Conservation (phyloP, 2,113 vertebrate genomes). For the Donacobius atricapilla region DNA sequence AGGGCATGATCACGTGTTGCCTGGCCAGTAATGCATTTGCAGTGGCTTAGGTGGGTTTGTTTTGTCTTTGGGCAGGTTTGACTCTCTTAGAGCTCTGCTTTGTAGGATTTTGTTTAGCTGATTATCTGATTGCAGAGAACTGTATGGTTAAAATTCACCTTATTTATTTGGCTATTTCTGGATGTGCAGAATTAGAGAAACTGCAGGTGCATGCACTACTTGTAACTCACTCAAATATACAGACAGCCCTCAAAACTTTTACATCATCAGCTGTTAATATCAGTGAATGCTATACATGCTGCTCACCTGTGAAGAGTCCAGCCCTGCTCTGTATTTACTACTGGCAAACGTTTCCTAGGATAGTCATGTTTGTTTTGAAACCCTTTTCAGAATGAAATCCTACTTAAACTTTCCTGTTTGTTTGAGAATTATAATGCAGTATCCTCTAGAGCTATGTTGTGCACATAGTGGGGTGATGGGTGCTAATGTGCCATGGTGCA, state of each 20-base stretch:
- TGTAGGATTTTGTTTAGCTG: not conserved
- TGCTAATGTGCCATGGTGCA: not conserved
- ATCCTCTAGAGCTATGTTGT: not conserved
- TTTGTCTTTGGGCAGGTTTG: not conserved
- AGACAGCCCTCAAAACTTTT: not conserved
- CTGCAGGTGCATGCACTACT: not conserved
- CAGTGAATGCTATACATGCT: not conserved
- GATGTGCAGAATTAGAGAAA: not conserved
- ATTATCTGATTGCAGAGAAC: not conserved
- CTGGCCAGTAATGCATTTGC: not conserved
- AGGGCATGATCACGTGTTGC: not conserved
- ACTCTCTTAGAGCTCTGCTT: not conserved
- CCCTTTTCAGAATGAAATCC: not conserved
- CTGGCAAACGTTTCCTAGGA: not conserved
- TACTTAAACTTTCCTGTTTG: not conserved
- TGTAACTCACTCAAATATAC: not conserved
- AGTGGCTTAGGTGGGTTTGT: not conserved
- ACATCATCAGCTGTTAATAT: not conserved
- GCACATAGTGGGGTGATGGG: not conserved
- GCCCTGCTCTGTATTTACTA: not conserved
- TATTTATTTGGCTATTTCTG: not conserved
- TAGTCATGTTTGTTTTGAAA: not conserved
- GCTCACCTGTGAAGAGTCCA: not conserved
- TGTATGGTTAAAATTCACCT: not conserved
- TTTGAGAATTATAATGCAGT: not conserved